Evolutionary conservation across 1,140 invertebrate species (phyloP).

Genomic region (Orius insidiosus): DNA sequence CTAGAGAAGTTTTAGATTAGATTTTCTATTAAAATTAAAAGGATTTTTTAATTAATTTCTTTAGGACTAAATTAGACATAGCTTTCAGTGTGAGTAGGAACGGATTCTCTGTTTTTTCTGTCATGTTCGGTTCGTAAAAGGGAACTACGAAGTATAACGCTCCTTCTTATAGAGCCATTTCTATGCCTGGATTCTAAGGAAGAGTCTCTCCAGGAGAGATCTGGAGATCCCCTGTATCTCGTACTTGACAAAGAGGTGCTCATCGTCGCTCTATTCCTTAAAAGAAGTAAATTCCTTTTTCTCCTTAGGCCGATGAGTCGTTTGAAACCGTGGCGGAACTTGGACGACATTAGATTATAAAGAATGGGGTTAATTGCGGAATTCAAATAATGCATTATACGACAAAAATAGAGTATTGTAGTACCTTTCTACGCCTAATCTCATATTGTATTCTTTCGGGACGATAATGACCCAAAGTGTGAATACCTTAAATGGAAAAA

Average conservation of each 20-base stretch:
- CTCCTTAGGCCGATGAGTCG: constrained; percentile 35
- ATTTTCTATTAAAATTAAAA: too few relatives aligned
- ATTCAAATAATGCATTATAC: constrained; percentile 73
- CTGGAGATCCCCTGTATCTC: constrained; percentile 15
- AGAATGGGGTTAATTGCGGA: constrained; percentile 68
- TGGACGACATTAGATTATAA: constrained; percentile 71
- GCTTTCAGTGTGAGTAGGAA: constrained; percentile 14
- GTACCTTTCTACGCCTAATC: constrained; percentile 50
- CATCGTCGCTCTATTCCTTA: constrained; percentile 18
- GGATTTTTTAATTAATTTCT: too few relatives aligned
- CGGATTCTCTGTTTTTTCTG: constrained; percentile 4
- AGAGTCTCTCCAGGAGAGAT: constrained; percentile 17
- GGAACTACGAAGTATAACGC: constrained; percentile 23
- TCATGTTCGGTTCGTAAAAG: constrained; percentile 10
- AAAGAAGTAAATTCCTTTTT: constrained; percentile 8
- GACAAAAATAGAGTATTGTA: constrained; percentile 66
- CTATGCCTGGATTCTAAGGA: constrained; percentile 23
- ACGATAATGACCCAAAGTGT: constrained; percentile 60
- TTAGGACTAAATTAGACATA: constrained; percentile 13
- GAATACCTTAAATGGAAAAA: constrained; percentile 69
- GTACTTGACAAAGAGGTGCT: constrained; percentile 19
- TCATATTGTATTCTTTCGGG: constrained; percentile 35
- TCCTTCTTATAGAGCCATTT: constrained; percentile 27
- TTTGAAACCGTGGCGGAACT: constrained; percentile 60
- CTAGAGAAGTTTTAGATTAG: too few relatives aligned